These are phyloP conservation scores for Hydrochoerus hydrochaeris DNA, from an alignment of 2,113 vertebrate genomes.

Conservation along the genomic window DNA sequence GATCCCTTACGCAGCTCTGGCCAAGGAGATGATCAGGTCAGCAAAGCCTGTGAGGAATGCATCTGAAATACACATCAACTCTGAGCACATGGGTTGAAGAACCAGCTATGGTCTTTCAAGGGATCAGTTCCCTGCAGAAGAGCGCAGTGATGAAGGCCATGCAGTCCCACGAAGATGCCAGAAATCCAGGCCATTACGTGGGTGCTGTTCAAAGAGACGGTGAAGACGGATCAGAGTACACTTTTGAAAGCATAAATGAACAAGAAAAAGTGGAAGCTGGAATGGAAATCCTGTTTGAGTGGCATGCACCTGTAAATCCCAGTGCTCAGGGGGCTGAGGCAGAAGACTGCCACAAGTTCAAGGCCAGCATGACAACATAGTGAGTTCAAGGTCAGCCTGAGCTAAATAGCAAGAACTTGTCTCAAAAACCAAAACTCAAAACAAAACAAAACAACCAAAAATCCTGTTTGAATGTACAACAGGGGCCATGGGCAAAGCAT, in stretches of 20 bases:
- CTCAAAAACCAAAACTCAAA: not conserved
- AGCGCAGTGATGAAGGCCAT: not conserved
- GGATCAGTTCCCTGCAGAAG: not conserved
- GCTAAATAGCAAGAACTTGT: not conserved
- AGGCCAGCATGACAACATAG: not conserved
- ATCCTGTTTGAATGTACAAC: not conserved
- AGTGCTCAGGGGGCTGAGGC: not conserved
- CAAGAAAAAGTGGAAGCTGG: not conserved
- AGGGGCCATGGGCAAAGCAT: slow-evolving; percentile 98
- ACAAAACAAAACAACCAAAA: too few relatives aligned
- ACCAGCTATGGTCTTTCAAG: not conserved
- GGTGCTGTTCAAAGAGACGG: not conserved
- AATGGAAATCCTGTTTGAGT: not conserved
- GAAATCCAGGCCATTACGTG: not conserved
- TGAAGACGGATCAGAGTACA: not conserved
- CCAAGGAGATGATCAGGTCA: not conserved
- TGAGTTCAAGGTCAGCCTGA: not conserved
- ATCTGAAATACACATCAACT: not conserved
- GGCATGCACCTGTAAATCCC: not conserved
- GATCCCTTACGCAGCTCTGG: not conserved
- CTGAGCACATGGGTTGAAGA: not conserved
- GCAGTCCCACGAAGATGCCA: not conserved
- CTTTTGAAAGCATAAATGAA: not conserved
- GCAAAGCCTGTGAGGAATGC: not conserved
- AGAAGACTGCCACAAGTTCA: not conserved